phyloP scores from a whole-genome alignment of 2,113 vertebrate genomes.

The Carassius gibelio region DNA sequence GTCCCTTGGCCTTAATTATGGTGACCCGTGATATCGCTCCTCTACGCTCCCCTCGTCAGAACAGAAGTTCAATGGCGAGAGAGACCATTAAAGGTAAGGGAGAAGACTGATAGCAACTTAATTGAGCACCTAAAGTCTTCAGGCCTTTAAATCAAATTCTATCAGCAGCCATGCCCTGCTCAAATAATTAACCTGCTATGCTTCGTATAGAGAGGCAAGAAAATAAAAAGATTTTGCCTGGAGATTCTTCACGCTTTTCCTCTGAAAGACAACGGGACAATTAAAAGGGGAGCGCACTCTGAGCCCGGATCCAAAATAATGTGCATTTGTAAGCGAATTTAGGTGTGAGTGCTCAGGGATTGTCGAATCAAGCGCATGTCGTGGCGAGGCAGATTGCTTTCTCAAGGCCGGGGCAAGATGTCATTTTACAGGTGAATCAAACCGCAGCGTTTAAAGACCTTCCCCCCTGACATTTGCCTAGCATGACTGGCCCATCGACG shows the following conservation, averaged over 20 bases:
- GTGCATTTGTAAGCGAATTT: constrained; percentile 7
- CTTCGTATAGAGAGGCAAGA: constrained; percentile 52
- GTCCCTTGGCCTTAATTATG: constrained; percentile 98
- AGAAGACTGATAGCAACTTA: constrained; percentile 95
- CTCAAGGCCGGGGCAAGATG: constrained; percentile 46
- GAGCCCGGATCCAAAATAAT: constrained; percentile 20
- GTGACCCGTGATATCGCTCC: constrained; percentile 84
- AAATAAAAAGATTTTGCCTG: constrained; percentile 49
- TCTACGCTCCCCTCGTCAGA: constrained; percentile 72
- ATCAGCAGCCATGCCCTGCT: constrained; percentile 87
- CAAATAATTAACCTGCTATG: constrained; percentile 87
- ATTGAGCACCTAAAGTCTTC: constrained; percentile 95
- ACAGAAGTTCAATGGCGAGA: constrained; percentile 89
- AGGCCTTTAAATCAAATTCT: constrained; percentile 96
- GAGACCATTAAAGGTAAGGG: constrained; percentile 94
- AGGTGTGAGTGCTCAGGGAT: constrained; percentile 28
- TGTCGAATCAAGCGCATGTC: constrained; percentile 26
- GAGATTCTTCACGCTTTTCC: constrained; percentile 44
- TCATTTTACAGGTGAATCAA: constrained; percentile 53
- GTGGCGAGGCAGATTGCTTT: constrained; percentile 29
- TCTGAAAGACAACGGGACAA: constrained; percentile 53
- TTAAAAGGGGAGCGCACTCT: constrained; percentile 33
- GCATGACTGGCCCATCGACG: constrained; percentile 67
- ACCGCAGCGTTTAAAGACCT: constrained; percentile 52
- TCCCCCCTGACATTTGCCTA: constrained; percentile 53